Base-by-base conservation (phyloP, 2,113 vertebrate genomes). In the Mormyrus iriodes region DNA sequence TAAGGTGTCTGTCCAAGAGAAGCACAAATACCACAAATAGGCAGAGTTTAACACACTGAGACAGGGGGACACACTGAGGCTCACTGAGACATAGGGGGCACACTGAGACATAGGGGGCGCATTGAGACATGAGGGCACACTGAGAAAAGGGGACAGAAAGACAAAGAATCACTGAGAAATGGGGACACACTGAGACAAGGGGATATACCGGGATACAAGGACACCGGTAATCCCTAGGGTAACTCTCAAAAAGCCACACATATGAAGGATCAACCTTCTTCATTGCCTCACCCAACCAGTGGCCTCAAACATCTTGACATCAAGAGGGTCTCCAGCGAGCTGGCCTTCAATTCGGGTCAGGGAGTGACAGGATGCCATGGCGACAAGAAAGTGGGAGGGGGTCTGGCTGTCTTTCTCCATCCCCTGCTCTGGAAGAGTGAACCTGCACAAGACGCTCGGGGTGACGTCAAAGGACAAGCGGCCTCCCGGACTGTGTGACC, bases 291-390 rank as follows among this genome's bases (percentile, higher is more conserved):
- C 93, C 93, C 93, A 93, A 73, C 93, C 91, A 2, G 93, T 93
- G 88, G 91, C 92, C 89, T 91, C 92, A 85, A 94, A 94, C 93
- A 94, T 92, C 88, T 92, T 93, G 42, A 92, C 87, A 31, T 94
- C 93, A 0, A 94, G 90, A 17, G 93, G 93, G 86, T 94, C 93
- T 21, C 93, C 93, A 17, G 93, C 90, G 4, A 94, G 52, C 15
- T 84, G 84, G 13, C 91, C 93, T 46, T 91, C 91, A 1, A 93
- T 88, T 42, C 88, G 73, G 24, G 93, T 91, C 73, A 94, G 91
- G 2, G 93, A 92, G 85, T 94, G 93, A 79, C 93, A 94, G 55
- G 91, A 86, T 0, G 93, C 93, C 92, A 94, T 93, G 52, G 91
- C 91, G 4, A 91, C 90, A 2, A 92, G 52, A 13, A 93, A 92